Conservation (phyloP, 2,888 invertebrate species). For the Notodonta dromedarius region DNA sequence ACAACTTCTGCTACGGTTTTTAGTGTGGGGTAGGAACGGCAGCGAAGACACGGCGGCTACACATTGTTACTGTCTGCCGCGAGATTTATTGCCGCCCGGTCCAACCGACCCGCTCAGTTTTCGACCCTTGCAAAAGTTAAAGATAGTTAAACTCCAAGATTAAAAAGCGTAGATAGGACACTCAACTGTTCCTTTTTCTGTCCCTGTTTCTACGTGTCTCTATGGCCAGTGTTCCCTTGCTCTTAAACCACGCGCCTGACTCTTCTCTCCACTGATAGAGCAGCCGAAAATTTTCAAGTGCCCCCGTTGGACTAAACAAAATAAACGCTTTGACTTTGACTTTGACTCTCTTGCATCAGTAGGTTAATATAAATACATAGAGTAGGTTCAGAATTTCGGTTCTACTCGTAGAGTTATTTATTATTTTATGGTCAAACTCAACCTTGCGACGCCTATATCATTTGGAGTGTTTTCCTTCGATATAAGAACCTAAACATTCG, state of each 20-base stretch:
- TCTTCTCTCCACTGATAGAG: too few species aligned
- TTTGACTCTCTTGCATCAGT: background rate
- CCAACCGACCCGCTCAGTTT: conserved; percentile 42
- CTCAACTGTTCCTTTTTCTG: too few species aligned
- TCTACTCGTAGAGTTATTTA: background rate
- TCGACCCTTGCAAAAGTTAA: conserved; percentile 50
- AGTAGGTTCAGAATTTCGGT: too few species aligned
- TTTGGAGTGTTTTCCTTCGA: conserved; percentile 46
- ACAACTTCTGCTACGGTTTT: conserved; percentile 41
- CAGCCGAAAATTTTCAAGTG: too few species aligned
- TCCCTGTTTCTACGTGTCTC: too few species aligned
- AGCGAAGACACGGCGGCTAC: conserved; percentile 47
- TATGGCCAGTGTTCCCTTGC: too few species aligned
- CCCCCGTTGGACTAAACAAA: too few species aligned
- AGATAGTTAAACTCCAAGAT: conserved; percentile 45
- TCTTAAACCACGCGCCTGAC: too few species aligned
- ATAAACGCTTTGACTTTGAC: too few species aligned
- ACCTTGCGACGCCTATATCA: conserved; percentile 29
- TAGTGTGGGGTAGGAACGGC: conserved; percentile 25
- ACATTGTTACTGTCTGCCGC: conserved; percentile 52
- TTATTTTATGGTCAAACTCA: conserved; percentile 26
- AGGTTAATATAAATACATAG: background rate
- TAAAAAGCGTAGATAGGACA: background rate
- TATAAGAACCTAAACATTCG: conserved; percentile 23
- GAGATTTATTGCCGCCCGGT: conserved; percentile 52